Percentiles rank a stretch among this genome's conserved stretches.
These are phyloP conservation scores for Ricordea florida DNA, from an alignment of 92 coral and sea anemone species.

Conservation along the genomic window DNA sequence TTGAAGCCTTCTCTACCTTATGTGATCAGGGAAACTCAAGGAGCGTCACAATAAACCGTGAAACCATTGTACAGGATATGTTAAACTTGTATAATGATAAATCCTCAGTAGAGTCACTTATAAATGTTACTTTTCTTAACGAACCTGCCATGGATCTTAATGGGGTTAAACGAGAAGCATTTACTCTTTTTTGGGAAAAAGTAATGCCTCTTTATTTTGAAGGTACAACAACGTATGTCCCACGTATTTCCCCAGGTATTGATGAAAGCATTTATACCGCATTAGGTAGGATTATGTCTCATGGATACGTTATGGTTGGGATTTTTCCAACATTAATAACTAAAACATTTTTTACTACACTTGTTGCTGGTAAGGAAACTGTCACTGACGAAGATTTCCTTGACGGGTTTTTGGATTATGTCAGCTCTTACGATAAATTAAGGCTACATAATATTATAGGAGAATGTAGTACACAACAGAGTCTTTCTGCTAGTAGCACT, in stretches of 20 bases:
- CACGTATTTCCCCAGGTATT: constrained; percentile 21
- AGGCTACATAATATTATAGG: neutral
- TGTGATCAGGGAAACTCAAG: neutral
- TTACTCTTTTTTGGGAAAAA: constrained; percentile 19
- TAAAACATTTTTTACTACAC: constrained; percentile 6
- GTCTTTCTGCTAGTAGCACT: constrained; percentile 1
- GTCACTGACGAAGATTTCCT: constrained; percentile 21
- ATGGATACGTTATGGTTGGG: constrained; percentile 10
- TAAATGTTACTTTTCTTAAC: neutral
- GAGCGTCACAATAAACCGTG: neutral
- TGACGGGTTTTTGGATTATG: constrained; percentile 15
- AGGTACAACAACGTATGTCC: constrained; percentile 15
- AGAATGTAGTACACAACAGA: constrained; percentile 3
- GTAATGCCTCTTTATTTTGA: constrained; percentile 5
- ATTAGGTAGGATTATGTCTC: constrained; percentile 4
- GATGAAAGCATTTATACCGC: constrained; percentile 16
- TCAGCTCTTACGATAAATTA: neutral
- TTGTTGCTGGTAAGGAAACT: constrained; percentile 8
- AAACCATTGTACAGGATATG: constrained; percentile 15
- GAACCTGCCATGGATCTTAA: constrained; percentile 18
- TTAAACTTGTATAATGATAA: neutral
- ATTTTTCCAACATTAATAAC: constrained; percentile 13
- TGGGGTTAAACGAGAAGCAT: constrained; percentile 17
- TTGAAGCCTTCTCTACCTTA: neutral
- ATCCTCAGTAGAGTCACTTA: neutral